These are phyloP conservation scores for Melieria picta DNA, from an alignment of 2,888 invertebrate species.

Conservation along the genomic window DNA sequence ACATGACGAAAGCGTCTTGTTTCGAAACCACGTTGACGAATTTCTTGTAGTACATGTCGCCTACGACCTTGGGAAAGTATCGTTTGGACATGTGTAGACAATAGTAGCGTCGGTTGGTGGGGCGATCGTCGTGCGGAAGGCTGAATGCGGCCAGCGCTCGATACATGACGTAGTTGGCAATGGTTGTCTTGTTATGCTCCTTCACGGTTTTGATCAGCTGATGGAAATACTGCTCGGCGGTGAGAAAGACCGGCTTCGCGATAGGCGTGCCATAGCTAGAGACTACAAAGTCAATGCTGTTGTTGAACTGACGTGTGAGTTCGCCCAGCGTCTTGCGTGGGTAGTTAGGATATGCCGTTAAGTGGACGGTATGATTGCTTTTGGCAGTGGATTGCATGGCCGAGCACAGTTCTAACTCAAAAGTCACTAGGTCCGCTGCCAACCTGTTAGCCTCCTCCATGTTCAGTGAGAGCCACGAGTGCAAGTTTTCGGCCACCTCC, in stretches of 20 bases:
- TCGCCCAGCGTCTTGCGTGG: constrained; percentile 51
- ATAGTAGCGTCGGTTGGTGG: constrained; percentile 33
- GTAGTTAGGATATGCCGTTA: constrained; percentile 46
- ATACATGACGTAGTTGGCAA: constrained; percentile 63
- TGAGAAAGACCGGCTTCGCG: constrained; percentile 57
- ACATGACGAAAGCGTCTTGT: constrained; percentile 48
- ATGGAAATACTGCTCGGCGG: constrained; percentile 52
- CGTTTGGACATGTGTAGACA: constrained; percentile 50
- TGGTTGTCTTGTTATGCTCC: constrained; percentile 47
- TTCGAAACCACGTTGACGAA: constrained; percentile 44
- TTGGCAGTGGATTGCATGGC: constrained; percentile 31
- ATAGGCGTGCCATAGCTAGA: constrained; percentile 50
- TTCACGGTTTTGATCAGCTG: constrained; percentile 52
- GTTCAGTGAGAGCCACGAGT: constrained; percentile 54
- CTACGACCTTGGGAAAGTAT: constrained; percentile 54
- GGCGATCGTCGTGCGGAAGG: constrained; percentile 45
- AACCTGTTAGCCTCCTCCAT: constrained; percentile 48
- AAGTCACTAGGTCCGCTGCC: constrained; percentile 54
- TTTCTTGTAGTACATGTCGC: constrained; percentile 56
- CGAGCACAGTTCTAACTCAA: constrained; percentile 56
- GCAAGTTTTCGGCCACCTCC: constrained; percentile 53
- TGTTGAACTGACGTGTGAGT: constrained; percentile 45
- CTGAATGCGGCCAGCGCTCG: constrained; percentile 50
- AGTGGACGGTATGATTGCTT: constrained; percentile 20
- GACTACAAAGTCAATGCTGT: constrained; percentile 52